phyloP scores from a whole-genome alignment of 1,140 invertebrate species.

The Micrasema minimum region DNA sequence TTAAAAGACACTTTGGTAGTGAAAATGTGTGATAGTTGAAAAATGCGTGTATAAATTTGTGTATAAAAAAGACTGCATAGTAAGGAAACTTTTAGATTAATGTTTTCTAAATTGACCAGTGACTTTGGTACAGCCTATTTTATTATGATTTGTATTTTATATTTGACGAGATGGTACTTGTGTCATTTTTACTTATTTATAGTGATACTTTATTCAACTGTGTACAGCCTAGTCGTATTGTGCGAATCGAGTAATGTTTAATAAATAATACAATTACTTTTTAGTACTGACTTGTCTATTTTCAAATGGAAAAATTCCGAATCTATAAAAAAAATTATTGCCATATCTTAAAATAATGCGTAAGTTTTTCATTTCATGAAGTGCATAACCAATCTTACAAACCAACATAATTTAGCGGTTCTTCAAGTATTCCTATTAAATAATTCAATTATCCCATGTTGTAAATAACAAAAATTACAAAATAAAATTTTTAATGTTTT shows the following conservation, averaged over 20 bases:
- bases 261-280: conserved; percentile 47
- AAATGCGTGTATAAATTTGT: conserved; percentile 45
- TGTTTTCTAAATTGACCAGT: conserved; percentile 51
- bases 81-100: conserved; percentile 43
- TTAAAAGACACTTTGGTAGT: conserved; percentile 46
- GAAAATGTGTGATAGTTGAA: conserved; percentile 44
- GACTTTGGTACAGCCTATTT: conserved; percentile 49
- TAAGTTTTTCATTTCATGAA: conserved; percentile 28
- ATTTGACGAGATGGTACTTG: conserved; percentile 29
- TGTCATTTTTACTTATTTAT: conserved; percentile 19
- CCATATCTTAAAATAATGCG: conserved; percentile 40
- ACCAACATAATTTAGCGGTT: conserved; percentile 14
- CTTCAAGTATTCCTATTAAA: conserved; percentile 13
- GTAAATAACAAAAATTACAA: conserved; percentile 8
- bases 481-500: conserved; percentile 14
- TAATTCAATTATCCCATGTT: conserved; percentile 5
- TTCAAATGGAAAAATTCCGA: conserved; percentile 36
- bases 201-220: conserved; percentile 34
- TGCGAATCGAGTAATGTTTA: conserved; percentile 42
- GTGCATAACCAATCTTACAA: conserved; percentile 5
- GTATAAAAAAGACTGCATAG: conserved; percentile 50
- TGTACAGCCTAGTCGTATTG: conserved; percentile 53
- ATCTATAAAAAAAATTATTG: conserved; percentile 17
- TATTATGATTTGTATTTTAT: conserved; percentile 39
- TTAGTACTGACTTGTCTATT: conserved; percentile 47